Base-by-base conservation (phyloP, 1,140 invertebrate species). In the Galendromus occidentalis region DNA sequence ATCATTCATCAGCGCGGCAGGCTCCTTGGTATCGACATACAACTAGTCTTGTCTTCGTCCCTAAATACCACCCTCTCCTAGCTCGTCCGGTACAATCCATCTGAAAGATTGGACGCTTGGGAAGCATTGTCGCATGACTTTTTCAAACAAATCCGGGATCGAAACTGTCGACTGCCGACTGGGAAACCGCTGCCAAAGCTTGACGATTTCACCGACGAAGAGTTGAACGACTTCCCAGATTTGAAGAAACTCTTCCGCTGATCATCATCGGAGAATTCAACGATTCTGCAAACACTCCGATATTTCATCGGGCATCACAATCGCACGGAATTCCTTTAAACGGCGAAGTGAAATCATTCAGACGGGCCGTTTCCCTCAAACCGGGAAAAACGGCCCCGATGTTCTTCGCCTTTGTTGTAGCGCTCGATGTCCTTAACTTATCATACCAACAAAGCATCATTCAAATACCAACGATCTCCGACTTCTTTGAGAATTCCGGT, bases 51-150 rank as follows among this genome's bases (percentile, higher is more conserved):
- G 42, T 22, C 45, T 47, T 47, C 20, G 14, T 59, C 22, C 4
- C 51, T 22, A 59, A 29, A 14, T 17, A 65, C 39, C 28, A 20
- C 41, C 12, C 9, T 65, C 12, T 65, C 42, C 9, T 29, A 65
- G 64, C 28, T 65, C 14, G 64, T 65, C 12, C 39, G 44, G 28
- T 65, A 65, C 29, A 65, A 65, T 4, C 64, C 51, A 18, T 29
- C 51, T 1, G 20, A 59, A 4, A 14, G 51, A 4, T 14, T 59
- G 1, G 51, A 59, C 22, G 51, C 51, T 4, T 59, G 51, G 51
- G 51, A 59, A 22, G 51, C 51, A 2, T 25, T 59, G 9, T 59
- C 51, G 14, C 14, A 59, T 4, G 33, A 33, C 22, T 59, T 59
- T 9, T 59, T 59, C 22, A 14, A 22, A 29, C 51, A 59, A 33